Evolutionary conservation across 2,888 invertebrate species (phyloP).

Genomic region (Polylopha cassiicola): DNA sequence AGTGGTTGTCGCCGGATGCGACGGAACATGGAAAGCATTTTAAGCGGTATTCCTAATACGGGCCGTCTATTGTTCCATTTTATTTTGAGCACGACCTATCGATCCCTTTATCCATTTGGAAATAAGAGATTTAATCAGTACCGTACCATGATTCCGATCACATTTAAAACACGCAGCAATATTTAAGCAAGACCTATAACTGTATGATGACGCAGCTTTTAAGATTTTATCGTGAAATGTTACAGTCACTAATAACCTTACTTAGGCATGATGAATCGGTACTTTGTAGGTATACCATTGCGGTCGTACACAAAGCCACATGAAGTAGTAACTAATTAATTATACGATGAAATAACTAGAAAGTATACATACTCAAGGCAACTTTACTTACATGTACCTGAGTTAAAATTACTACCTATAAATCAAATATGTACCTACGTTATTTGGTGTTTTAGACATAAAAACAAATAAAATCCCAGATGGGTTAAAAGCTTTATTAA

Average conservation of each 20-base stretch:
- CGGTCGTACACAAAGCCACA: constrained; percentile 63
- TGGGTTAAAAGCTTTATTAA: too few species aligned
- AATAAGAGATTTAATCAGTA: constrained; percentile 12
- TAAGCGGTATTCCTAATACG: constrained; percentile 61
- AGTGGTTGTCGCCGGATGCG: constrained; percentile 55
- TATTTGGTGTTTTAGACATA: too few species aligned
- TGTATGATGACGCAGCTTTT: constrained; percentile 9
- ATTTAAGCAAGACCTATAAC: too few species aligned
- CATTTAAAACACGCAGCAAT: background rate
- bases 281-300: constrained; percentile 35
- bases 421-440: too few species aligned
- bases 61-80: constrained; percentile 59
- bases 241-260: constrained; percentile 1
- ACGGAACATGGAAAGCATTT: constrained; percentile 74
- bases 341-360: too few species aligned
- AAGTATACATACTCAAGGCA: too few species aligned
- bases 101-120: constrained; percentile 34
- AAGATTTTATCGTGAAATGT: constrained; percentile 4
- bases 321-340: constrained; percentile 51
- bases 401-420: too few species aligned
- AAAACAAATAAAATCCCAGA: too few species aligned
- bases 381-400: too few species aligned
- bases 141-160: constrained; percentile 3
- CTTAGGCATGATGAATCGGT: background rate
- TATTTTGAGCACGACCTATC: constrained; percentile 61